Evolutionary conservation across 2,888 invertebrate genomes (phyloP).

Genomic region (Blomia tropicalis): DNA sequence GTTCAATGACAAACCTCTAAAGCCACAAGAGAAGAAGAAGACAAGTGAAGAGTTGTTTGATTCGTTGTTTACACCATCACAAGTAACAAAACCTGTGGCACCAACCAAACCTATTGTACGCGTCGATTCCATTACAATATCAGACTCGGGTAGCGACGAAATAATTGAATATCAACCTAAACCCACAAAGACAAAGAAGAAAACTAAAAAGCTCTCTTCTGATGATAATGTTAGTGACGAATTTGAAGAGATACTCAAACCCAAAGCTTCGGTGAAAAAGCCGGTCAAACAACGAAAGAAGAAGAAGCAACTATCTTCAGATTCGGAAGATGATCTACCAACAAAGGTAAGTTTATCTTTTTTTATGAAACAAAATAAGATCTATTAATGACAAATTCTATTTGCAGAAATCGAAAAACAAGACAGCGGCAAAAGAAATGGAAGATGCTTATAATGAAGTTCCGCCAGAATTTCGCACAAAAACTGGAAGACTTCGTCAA

Average conservation of each 20-base stretch:
- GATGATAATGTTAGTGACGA: slow-evolving; percentile 24
- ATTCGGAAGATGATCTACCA: slow-evolving; percentile 28
- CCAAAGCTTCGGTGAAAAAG: slow-evolving; percentile 21
- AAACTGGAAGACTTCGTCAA: slow-evolving; percentile 41
- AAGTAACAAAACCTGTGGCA: too few relatives aligned
- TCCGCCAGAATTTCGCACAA: slow-evolving; percentile 32
- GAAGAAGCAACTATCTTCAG: slow-evolving; percentile 26
- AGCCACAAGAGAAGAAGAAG: slow-evolving; percentile 15
- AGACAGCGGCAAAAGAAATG: slow-evolving; percentile 2
- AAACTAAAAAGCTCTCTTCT: slow-evolving; percentile 27
- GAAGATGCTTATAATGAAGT: slow-evolving; percentile 17
- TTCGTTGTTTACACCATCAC: neutral
- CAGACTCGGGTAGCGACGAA: neutral
- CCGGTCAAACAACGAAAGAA: slow-evolving; percentile 27
- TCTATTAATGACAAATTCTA: slow-evolving; percentile 11
- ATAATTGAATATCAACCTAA: neutral
- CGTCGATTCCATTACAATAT: too few relatives aligned
- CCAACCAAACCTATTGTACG: too few relatives aligned
- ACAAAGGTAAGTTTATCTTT: slow-evolving; percentile 26
- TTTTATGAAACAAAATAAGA: neutral
- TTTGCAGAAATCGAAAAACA: slow-evolving; percentile 28
- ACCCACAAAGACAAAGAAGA: neutral
- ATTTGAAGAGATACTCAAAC: neutral
- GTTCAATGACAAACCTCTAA: neutral
- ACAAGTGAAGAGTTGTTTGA: slow-evolving; percentile 26